Percentiles rank a stretch among this genome's conserved stretches.
Conservation (phyloP, 2,797 vertebrate genomes). For the Chiroxiphia lanceolata region DNA sequence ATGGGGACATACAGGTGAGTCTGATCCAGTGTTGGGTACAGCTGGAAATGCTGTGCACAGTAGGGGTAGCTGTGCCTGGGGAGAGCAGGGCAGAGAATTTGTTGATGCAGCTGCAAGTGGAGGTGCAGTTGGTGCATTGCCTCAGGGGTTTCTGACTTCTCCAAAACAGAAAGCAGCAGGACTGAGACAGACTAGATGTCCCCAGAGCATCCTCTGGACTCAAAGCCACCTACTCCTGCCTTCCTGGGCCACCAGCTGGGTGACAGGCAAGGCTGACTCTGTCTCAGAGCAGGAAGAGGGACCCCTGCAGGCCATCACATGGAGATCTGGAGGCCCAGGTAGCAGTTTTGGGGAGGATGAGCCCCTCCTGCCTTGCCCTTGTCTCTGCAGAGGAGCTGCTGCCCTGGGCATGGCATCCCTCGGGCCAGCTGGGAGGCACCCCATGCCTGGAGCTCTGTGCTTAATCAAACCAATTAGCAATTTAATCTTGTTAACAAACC, state of each 20-base stretch:
- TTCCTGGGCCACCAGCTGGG: neutral
- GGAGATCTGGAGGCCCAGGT: neutral
- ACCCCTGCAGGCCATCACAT: neutral
- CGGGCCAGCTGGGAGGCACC: neutral
- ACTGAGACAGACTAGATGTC: neutral
- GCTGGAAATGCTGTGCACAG: neutral
- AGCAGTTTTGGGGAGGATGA: neutral
- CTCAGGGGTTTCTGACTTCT: neutral
- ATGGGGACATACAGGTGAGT: accelerated
- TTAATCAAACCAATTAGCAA: slow-evolving; percentile 67
- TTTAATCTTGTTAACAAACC: slow-evolving; percentile 69
- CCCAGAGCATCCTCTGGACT: neutral
- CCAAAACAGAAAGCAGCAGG: neutral
- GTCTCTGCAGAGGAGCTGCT: neutral
- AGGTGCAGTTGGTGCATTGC: neutral
- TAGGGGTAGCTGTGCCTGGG: neutral
- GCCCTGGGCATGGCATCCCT: neutral
- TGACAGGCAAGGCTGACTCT: neutral
- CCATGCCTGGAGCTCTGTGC: slow-evolving; percentile 17
- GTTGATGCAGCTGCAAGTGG: neutral
- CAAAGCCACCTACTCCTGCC: neutral
- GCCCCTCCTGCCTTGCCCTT: neutral
- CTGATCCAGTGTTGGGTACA: neutral
- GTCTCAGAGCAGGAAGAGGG: neutral
- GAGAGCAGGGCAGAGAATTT: neutral